These are phyloP conservation scores for Sturnus vulgaris DNA, from an alignment of 2,113 vertebrate genomes.

Conservation along the genomic window DNA sequence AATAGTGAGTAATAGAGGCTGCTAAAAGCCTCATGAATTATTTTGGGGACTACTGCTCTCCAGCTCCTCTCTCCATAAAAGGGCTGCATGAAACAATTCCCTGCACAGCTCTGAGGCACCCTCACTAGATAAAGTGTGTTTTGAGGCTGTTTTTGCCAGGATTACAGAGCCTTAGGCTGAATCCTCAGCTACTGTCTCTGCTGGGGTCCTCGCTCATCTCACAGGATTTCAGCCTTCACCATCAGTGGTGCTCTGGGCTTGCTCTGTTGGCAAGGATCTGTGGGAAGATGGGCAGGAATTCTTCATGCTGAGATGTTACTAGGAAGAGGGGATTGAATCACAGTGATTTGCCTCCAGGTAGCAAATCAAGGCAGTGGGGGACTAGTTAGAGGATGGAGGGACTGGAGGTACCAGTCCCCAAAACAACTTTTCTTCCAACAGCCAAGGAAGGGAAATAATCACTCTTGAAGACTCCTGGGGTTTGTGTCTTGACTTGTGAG, in stretches of 20 bases:
- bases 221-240: neutral
- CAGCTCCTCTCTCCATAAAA: neutral
- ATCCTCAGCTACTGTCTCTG: neutral
- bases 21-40: neutral
- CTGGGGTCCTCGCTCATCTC: neutral
- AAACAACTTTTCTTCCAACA: neutral
- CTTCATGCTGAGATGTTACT: neutral
- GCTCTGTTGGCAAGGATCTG: neutral
- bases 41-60: neutral
- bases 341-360: neutral
- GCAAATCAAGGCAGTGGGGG: neutral
- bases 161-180: neutral
- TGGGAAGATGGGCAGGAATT: neutral
- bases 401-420: too few relatives aligned
- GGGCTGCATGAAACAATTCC: neutral
- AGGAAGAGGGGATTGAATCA: neutral
- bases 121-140: neutral
- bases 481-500: neutral
- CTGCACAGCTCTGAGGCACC: neutral
- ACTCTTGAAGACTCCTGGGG: neutral
- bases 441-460: neutral
- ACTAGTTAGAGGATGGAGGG: neutral
- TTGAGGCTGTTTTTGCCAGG: neutral
- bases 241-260: rapidly evolving
- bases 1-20: neutral